phyloP scores from a whole-genome alignment of 2,113 vertebrate genomes.

The Catharus bicknelli region DNA sequence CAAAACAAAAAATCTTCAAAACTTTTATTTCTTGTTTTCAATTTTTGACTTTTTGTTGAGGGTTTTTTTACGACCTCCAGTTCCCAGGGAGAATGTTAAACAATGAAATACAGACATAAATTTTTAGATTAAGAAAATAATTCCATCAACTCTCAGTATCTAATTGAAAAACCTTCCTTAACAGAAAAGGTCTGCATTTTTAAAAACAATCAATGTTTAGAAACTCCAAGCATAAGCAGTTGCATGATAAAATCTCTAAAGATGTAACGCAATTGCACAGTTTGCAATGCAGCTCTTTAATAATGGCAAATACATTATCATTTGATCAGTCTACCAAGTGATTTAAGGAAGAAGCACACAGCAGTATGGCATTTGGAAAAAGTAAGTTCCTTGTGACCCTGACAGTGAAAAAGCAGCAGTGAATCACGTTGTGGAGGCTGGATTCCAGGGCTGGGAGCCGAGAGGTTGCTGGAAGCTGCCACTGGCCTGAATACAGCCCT shows the following conservation, averaged over 20 bases:
- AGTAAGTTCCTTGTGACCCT: not conserved
- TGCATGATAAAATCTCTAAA: not conserved
- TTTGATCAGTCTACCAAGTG: not conserved
- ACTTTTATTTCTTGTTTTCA: not conserved
- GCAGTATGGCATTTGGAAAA: not conserved
- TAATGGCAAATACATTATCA: constrained; percentile 2
- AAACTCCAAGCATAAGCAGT: constrained; percentile 15
- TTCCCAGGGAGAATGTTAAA: constrained; percentile 48
- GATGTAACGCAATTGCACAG: not conserved
- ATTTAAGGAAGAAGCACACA: constrained; percentile 3
- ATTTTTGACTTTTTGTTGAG: not conserved
- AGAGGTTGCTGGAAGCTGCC: not conserved
- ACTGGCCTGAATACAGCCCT: not conserved
- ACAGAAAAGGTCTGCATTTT: constrained; percentile 62
- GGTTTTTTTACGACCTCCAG: not conserved
- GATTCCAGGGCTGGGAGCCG: not conserved
- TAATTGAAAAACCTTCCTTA: constrained; percentile 20
- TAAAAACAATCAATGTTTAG: constrained; percentile 51
- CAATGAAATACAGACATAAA: not conserved
- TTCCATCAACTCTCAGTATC: not conserved
- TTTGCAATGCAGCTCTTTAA: not conserved
- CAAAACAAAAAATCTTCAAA: constrained; percentile 11
- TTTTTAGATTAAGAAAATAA: constrained; percentile 58
- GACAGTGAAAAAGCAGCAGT: not conserved
- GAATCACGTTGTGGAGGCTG: not conserved